Conservation (phyloP, 2,113 vertebrate species). For the Pomatorhinus ruficollis region DNA sequence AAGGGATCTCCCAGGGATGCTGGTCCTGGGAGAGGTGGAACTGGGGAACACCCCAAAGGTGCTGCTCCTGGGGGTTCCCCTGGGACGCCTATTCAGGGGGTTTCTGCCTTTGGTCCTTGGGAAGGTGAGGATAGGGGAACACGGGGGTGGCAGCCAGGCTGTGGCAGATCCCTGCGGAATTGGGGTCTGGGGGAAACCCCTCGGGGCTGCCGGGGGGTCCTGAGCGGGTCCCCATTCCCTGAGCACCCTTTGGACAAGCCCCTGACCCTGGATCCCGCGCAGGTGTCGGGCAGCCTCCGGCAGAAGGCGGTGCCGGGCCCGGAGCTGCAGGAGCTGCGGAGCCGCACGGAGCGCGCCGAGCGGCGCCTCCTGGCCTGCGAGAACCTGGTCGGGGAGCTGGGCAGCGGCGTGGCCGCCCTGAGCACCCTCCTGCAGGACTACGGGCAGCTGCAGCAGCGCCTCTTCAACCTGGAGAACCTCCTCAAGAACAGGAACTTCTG, state of each 20-base stretch:
- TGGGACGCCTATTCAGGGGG: neutral
- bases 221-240: neutral
- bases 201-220: fast-evolving
- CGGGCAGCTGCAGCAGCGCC: slow-evolving; percentile 66
- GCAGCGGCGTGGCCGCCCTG: slow-evolving; percentile 53
- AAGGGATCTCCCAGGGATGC: neutral
- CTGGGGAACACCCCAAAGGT: neutral
- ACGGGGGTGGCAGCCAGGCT: neutral
- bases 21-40: neutral
- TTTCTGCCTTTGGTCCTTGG: neutral
- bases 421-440: slow-evolving; percentile 70
- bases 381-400: slow-evolving; percentile 74
- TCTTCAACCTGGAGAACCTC: slow-evolving; percentile 77
- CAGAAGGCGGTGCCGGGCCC: neutral
- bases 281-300: neutral
- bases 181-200: neutral
- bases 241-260: neutral
- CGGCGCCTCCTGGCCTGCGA: slow-evolving; percentile 70
- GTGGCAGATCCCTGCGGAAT: neutral
- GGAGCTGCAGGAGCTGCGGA: slow-evolving; percentile 69
- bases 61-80: neutral
- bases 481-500: slow-evolving; percentile 80
- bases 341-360: slow-evolving; percentile 51
- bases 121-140: neutral
- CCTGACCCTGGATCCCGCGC: fast-evolving